Evolutionary conservation across 2,113 vertebrate species (phyloP), one percentile per base, ranked within the genome.

Genomic region (Felis chaus): DNA sequence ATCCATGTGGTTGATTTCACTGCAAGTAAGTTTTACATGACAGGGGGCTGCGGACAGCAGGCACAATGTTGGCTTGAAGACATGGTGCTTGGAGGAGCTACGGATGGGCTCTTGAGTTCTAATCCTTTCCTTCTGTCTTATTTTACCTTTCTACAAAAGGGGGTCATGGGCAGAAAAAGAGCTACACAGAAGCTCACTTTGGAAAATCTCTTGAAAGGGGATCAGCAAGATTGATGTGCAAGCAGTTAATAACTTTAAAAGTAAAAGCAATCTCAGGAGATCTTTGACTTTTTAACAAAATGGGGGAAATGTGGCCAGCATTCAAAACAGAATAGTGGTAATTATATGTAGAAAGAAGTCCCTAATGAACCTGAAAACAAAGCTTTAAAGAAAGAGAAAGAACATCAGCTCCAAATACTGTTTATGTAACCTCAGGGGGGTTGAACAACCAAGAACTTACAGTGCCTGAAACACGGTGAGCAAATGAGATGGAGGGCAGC

Each of bases 341-440:
- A 98, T 97, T 94, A 94, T n/a, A 57, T 66, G 11, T 76, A 91
- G 36, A 78, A 97, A 92, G 94, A 97, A 96, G 96, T 94, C 84
- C 79, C 94, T 96, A 92, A 84, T 95, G 95, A 97, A 95, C 68
- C 90, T 57, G 87, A 92, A 97, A 95, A 97, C 87, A 98, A 96
- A 98, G 83, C 79, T 65, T 78, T 45, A 82, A 91, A 97, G 95
- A 85, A 73, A 92, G 82, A 80, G 63, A 92, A 91, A 93, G 90
- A 96, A 94, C 87, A 92, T 89, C 96, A 94, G 96, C 92, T 96
- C 97, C 84, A 90, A 96, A 83, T 48, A 63, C 71, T 98, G 94
- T 97, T 97, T 97, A 90, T 2, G 1, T 98, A 96, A 98, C 97
- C 94, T 85, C 96, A 96, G 94, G 95, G 97, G 86, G 66, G 92